Conservation (phyloP, 1,140 invertebrate genomes). For the Cydia amplana region DNA sequence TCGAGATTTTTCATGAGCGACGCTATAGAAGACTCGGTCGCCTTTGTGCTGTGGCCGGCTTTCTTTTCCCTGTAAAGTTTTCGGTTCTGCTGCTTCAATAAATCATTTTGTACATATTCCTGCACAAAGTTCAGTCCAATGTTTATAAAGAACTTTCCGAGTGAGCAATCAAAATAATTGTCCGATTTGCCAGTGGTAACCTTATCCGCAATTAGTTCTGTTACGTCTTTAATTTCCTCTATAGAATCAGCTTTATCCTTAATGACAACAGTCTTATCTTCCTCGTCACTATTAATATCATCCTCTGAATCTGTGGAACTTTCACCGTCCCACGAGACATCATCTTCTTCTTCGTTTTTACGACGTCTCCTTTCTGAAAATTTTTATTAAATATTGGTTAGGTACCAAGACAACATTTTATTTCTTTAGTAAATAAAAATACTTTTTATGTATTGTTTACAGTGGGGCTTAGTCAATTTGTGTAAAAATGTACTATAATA, state of each 20-base stretch:
- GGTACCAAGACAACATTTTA: background rate
- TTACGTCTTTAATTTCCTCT: constrained; percentile 75
- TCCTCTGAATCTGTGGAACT: constrained; percentile 78
- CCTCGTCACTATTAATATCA: constrained; percentile 74
- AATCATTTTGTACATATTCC: constrained; percentile 95
- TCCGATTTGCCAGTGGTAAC: constrained; percentile 70
- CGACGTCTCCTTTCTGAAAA: constrained; percentile 50
- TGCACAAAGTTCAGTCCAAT: constrained; percentile 95
- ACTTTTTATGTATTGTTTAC: no score
- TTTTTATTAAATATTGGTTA: constrained; percentile 19
- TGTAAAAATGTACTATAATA: no score
- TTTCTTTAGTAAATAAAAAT: background rate
- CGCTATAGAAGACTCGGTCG: constrained; percentile 88
- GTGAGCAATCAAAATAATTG: constrained; percentile 90
- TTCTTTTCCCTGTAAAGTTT: constrained; percentile 84
- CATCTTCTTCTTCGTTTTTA: constrained; percentile 63
- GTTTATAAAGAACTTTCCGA: constrained; percentile 95
- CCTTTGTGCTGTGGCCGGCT: constrained; percentile 82
- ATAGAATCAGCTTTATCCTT: constrained; percentile 79
- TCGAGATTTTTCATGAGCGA: constrained; percentile 91
- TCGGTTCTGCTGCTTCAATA: constrained; percentile 91
- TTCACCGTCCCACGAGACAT: constrained; percentile 74
- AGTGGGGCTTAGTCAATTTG: no score
- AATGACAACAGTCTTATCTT: constrained; percentile 78
- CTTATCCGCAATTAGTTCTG: constrained; percentile 59